Evolutionary conservation across 2,113 vertebrate species (phyloP).

Genomic region (Cricetomys ansorgei): DNA sequence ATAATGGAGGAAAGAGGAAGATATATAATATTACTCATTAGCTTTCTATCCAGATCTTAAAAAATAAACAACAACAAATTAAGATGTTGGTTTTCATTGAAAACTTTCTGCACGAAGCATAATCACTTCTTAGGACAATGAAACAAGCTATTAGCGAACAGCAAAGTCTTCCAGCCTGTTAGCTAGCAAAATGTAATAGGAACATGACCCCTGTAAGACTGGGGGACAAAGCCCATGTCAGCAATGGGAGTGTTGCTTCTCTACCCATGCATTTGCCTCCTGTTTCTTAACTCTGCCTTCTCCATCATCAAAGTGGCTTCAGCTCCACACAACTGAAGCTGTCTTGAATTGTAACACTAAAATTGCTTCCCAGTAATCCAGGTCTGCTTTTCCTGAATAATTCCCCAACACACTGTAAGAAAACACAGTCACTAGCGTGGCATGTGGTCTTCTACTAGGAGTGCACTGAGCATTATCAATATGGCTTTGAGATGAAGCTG

Average conservation of each 20-base stretch:
- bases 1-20: not conserved
- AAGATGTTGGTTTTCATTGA: slow-evolving; percentile 16
- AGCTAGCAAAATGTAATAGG: not conserved
- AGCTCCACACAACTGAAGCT: not conserved
- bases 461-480: not conserved
- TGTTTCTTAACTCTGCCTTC: not conserved
- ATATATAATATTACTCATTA: not conserved
- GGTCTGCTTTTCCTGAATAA: not conserved
- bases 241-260: not conserved
- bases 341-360: not conserved
- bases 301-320: not conserved
- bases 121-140: not conserved
- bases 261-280: not conserved
- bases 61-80: slow-evolving; percentile 10
- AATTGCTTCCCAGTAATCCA: not conserved
- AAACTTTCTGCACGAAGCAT: slow-evolving; percentile 32
- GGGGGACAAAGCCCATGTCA: not conserved
- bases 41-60: not conserved
- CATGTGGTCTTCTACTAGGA: not conserved
- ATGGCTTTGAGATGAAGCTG: not conserved
- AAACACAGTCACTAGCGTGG: not conserved
- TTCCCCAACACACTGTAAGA: not conserved
- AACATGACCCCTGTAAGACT: not conserved
- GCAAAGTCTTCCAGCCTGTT: not conserved
- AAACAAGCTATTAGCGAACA: not conserved